A percentile compares a stretch with the other conserved stretches of the same genome.
Conservation (phyloP, 2,113 vertebrate species). For the Rhynchomys soricoides region DNA sequence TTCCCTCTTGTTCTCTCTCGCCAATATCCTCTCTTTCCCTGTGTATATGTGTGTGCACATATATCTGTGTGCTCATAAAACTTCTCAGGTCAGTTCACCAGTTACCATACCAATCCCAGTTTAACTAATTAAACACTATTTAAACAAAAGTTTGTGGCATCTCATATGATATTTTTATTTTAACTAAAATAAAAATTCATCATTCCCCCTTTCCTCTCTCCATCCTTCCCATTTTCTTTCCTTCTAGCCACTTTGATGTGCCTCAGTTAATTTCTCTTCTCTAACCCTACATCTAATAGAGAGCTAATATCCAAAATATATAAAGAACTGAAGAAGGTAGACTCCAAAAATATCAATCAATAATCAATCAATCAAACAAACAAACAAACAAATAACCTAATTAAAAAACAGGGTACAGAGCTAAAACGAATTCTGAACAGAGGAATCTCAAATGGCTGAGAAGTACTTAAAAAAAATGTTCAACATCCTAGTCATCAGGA, state of each 20-base stretch:
- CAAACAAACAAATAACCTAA: no score
- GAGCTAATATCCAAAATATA: no score
- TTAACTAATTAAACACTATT: conserved; percentile 24
- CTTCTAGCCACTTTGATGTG: neutral
- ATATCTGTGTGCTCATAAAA: neutral
- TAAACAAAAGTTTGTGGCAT: neutral
- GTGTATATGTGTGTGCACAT: accelerated
- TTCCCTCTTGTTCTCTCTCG: neutral
- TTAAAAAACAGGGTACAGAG: no score
- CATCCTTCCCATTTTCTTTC: neutral
- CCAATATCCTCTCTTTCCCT: neutral
- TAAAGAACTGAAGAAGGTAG: no score
- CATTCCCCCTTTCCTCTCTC: neutral
- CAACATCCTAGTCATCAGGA: no score
- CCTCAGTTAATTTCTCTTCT: neutral
- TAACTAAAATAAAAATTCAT: neutral
- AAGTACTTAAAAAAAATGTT: no score
- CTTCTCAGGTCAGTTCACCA: neutral
- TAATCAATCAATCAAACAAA: no score
- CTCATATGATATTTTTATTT: neutral
- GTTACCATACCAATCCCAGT: neutral
- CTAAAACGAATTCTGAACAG: no score
- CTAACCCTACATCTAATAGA: no score
- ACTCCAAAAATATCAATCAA: no score
- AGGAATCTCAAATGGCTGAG: no score